Base-by-base conservation (phyloP, 2,797 vertebrate genomes). In the Thalassophryne amazonica region DNA sequence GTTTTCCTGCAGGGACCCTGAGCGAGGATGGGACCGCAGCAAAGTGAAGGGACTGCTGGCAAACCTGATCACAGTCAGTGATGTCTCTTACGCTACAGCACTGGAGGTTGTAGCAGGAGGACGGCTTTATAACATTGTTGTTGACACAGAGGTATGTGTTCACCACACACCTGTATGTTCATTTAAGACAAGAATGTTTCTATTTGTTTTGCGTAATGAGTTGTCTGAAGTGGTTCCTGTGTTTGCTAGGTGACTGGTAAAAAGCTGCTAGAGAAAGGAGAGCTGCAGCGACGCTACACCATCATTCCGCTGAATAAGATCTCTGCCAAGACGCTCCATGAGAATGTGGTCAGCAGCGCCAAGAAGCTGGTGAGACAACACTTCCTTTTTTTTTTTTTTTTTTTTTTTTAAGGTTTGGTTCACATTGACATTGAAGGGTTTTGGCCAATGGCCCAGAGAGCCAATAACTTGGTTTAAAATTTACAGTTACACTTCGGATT, bases 251-350 rank as follows among this genome's bases (percentile, higher is more conserved):
- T 93, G 61, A 97, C 96, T 0, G 95, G 94, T 51, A 97, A 96
- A 78, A 96, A 95, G 69, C 83, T 99, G 41, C 65, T 99, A 56
- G 93, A 98, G 79, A 98, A 88, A 18, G 97, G 96, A n/a, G 92
- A 94, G 60, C 86, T 99, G 37, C 95, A 92, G 51, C 86, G 87
- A 11, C 88, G 95, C 28, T 96, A 93, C 54, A 99, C 97, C 38
- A 94, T 99, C 77, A 97, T 99, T 71, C 97, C 96, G 29, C 88
- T 98, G n/a, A 99, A 94, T 85, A 99, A 94, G 83, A 98, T 99
- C 80, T 91, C 94, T 54, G 87, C 93, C 24, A 91, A 65, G 6
- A 92, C 91, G 12, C 67, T 96, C 43, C 85, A 73, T 54, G 76
- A 83, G 63, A 73, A 63, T 36, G 91, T 71, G 2, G 68, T 98